Percentiles rank a stretch among this genome's conserved stretches.
phyloP scores from a whole-genome alignment of 2,888 invertebrate genomes.

The Tromatobia lineatoria region DNA sequence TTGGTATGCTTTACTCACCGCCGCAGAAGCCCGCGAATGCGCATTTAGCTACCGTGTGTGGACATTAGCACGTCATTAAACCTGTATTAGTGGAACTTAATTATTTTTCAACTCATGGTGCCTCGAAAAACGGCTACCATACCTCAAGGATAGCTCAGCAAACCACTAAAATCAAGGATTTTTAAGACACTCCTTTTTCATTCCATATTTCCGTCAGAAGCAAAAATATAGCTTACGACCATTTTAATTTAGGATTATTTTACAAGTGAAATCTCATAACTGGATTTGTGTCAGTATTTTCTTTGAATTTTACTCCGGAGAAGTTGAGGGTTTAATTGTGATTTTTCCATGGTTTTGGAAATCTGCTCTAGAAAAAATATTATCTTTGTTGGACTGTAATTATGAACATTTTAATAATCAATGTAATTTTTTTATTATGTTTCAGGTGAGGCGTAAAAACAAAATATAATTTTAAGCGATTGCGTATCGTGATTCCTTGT shows the following conservation, averaged over 20 bases:
- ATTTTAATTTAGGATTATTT: not conserved
- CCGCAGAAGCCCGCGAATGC: not conserved
- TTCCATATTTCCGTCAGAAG: not conserved
- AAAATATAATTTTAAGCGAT: constrained; percentile 3
- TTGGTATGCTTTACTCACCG: constrained; percentile 70
- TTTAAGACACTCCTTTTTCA: not conserved
- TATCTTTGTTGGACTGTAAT: constrained; percentile 8
- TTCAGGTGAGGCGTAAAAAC: constrained; percentile 76
- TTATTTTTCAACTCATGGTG: constrained; percentile 40
- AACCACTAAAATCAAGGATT: constrained; percentile 21
- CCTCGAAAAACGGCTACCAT: not conserved
- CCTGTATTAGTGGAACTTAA: constrained; percentile 67
- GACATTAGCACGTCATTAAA: constrained; percentile 73
- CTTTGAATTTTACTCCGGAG: not conserved
- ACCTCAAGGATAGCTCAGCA: not conserved
- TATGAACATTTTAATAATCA: constrained; percentile 47
- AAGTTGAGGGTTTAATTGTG: not conserved
- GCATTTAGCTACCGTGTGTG: constrained; percentile 45
- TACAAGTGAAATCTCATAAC: not conserved
- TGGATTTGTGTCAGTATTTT: not conserved
- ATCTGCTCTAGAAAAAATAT: not conserved
- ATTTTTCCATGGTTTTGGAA: not conserved
- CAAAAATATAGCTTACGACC: not conserved
- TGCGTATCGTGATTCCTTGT: constrained; percentile 16
- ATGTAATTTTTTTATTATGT: constrained; percentile 71